phyloP scores from a whole-genome alignment of 2,113 vertebrate species.

The Noctilio leporinus region DNA sequence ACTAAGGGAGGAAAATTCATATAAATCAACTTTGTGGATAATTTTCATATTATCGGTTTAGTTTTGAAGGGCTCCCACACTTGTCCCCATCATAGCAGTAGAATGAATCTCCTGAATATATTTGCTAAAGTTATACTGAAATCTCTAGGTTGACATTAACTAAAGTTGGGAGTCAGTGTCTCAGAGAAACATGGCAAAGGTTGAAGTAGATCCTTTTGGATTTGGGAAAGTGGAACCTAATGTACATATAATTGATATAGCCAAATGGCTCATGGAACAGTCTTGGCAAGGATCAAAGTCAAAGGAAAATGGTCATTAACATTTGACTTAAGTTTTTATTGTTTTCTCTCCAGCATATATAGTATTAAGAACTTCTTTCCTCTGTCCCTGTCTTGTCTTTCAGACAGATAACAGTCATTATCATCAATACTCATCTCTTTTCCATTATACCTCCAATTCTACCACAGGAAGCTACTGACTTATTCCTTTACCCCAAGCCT shows the following conservation, averaged over 20 bases:
- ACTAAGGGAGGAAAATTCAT: not conserved
- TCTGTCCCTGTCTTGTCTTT: not conserved
- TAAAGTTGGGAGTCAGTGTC: not conserved
- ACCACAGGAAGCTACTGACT: not conserved
- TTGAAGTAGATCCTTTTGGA: not conserved
- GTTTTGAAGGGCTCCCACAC: not conserved
- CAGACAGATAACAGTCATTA: not conserved
- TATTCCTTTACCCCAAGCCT: not conserved
- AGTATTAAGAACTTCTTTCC: not conserved
- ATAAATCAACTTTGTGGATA: not conserved
- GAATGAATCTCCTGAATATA: not conserved
- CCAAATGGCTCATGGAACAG: not conserved
- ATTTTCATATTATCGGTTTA: not conserved
- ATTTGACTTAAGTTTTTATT: not conserved
- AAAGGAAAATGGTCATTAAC: not conserved
- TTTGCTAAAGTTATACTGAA: not conserved
- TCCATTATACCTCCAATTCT: not conserved
- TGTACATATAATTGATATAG: not conserved
- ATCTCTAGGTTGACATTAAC: not conserved
- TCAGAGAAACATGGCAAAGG: not conserved
- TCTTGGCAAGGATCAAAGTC: not conserved
- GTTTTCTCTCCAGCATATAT: not conserved
- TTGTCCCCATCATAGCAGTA: not conserved
- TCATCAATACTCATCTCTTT: not conserved
- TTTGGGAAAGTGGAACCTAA: not conserved